phyloP scores from a whole-genome alignment of 2,888 invertebrate species.

The Myopa testacea region DNA sequence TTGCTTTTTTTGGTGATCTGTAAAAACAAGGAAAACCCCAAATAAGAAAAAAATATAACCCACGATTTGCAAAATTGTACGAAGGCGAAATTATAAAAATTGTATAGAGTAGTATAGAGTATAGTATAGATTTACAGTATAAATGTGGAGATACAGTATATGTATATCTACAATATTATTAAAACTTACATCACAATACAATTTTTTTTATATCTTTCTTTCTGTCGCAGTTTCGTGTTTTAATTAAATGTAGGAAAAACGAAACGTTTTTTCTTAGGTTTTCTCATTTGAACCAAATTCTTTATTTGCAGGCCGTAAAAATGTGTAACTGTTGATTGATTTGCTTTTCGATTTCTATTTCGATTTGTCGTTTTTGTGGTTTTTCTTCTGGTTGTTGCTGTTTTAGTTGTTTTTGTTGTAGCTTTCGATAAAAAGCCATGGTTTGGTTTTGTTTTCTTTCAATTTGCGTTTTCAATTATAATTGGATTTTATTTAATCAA shows the following conservation, averaged over 20 bases:
- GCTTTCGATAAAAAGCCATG: slow-evolving; percentile 28
- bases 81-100: too few species aligned
- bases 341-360: slow-evolving; percentile 3
- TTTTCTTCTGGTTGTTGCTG: slow-evolving; percentile 24
- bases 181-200: slow-evolving; percentile 58
- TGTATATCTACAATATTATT: background rate
- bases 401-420: background rate
- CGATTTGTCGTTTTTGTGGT: slow-evolving; percentile 22
- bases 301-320: slow-evolving; percentile 26
- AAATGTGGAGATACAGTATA: too few species aligned
- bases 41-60: too few species aligned
- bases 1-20: too few species aligned
- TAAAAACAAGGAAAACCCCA: too few species aligned
- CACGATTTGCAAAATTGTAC: too few species aligned
- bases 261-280: slow-evolving; percentile 56
- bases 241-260: slow-evolving; percentile 50
- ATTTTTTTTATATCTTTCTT: slow-evolving; percentile 46
- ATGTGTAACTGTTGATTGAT: slow-evolving; percentile 22
- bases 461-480: slow-evolving; percentile 10
- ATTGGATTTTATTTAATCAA: slow-evolving; percentile 12
- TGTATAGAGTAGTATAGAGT: too few species aligned
- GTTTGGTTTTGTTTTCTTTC: background rate
- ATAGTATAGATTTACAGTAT: too few species aligned
- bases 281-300: slow-evolving; percentile 55
- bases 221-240: slow-evolving; percentile 55